These are phyloP conservation scores for Arizona elegans DNA, from an alignment of 2,113 vertebrate species.

Conservation along the genomic window DNA sequence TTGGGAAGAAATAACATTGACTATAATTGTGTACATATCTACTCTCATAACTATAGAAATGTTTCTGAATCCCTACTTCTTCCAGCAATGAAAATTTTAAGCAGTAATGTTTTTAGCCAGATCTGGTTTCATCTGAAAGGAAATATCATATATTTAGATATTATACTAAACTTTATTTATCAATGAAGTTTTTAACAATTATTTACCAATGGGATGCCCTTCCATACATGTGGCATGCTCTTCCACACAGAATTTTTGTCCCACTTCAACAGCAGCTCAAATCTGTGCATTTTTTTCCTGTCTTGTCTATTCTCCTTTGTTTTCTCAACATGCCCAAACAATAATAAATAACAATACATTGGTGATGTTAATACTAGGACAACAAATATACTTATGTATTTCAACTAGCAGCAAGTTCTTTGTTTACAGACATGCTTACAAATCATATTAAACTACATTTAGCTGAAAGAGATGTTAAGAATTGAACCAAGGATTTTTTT, in stretches of 20 bases:
- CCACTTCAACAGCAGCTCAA: neutral
- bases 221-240: neutral
- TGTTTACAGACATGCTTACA: neutral
- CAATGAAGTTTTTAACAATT: neutral
- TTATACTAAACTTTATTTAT: neutral
- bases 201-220: neutral
- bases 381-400: no score
- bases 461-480: no score
- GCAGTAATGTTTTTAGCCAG: neutral
- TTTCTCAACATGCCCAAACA: no score
- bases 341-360: no score
- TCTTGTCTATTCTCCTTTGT: no score
- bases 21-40: constrained; percentile 16
- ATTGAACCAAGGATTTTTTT: no score
- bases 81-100: neutral
- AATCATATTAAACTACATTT: no score
- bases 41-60: constrained; percentile 6
- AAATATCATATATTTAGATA: neutral
- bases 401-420: neutral
- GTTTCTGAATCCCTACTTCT: constrained; percentile 5
- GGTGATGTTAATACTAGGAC: no score
- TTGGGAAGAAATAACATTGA: constrained; percentile 41
- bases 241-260: neutral
- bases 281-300: neutral
- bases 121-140: neutral